A percentile compares a stretch with the other conserved stretches of the same genome.
Conservation (phyloP, 2,888 invertebrate genomes). For the Chrysolina americana region DNA sequence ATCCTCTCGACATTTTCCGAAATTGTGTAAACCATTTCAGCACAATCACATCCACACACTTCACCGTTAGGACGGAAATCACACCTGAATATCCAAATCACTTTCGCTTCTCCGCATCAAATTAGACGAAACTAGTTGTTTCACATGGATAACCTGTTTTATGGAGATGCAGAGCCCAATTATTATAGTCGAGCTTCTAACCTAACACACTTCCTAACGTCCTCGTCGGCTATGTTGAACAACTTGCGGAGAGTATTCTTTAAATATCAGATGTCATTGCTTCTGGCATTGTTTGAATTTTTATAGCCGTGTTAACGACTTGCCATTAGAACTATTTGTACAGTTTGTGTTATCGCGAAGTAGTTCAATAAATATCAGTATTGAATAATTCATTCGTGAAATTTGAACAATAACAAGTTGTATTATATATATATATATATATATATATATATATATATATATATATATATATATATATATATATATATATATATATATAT, state of each 20-base stretch:
- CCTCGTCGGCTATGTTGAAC: slow-evolving; percentile 27
- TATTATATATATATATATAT: too few relatives aligned
- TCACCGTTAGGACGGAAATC: not conserved
- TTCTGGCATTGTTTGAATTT: slow-evolving; percentile 5
- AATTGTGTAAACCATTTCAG: slow-evolving; percentile 57
- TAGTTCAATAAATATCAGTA: too few relatives aligned
- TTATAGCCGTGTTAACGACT: not conserved
- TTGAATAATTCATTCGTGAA: too few relatives aligned
- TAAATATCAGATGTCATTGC: not conserved
- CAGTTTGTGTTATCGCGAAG: not conserved
- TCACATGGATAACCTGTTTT: slow-evolving; percentile 25
- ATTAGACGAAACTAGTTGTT: slow-evolving; percentile 24
- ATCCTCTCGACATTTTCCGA: slow-evolving; percentile 52
- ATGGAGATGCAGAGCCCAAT: slow-evolving; percentile 33
- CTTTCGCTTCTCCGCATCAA: slow-evolving; percentile 20
- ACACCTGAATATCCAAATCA: not conserved
- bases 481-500: too few relatives aligned
- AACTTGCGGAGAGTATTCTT: slow-evolving; percentile 9
- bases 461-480: too few relatives aligned
- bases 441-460: too few relatives aligned
- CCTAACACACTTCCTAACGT: slow-evolving; percentile 22
- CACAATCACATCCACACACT: not conserved
- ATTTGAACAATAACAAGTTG: too few relatives aligned
- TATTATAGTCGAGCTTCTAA: slow-evolving; percentile 15
- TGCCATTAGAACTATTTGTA: not conserved